These are phyloP conservation scores for Variabilichromis moorii DNA, from an alignment of 2,113 vertebrate genomes.

Conservation along the genomic window DNA sequence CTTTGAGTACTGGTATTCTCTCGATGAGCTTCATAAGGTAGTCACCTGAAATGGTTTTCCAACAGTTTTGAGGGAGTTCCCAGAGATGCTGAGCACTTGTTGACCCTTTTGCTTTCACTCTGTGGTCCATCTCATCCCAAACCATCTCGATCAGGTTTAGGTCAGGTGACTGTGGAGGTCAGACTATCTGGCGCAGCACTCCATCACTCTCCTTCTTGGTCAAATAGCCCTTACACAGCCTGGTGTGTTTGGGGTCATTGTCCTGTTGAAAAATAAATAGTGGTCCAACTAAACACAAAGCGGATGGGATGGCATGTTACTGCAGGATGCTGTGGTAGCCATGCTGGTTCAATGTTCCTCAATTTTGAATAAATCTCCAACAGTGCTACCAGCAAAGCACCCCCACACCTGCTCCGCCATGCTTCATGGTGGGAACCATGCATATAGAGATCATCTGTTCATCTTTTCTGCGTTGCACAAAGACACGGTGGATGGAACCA, in stretches of 20 bases:
- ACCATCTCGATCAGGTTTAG: not conserved
- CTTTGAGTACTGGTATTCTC: not conserved
- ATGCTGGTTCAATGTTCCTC: not conserved
- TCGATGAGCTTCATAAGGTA: not conserved
- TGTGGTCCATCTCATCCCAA: not conserved
- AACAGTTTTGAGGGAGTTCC: not conserved
- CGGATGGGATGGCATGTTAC: not conserved
- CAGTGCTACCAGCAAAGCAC: not conserved
- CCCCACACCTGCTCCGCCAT: not conserved
- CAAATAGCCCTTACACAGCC: not conserved
- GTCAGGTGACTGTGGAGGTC: not conserved
- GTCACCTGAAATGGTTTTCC: not conserved
- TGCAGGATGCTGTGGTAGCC: not conserved
- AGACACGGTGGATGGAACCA: not conserved
- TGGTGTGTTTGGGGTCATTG: not conserved
- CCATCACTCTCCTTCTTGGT: not conserved
- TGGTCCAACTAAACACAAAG: not conserved
- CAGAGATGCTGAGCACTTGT: not conserved
- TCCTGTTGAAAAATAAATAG: not conserved
- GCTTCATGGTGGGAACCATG: not conserved
- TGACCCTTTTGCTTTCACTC: not conserved
- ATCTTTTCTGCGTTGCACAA: not conserved
- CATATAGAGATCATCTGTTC: not conserved
- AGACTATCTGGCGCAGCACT: not conserved
- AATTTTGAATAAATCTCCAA: not conserved